Evolutionary conservation across 1,140 invertebrate genomes (phyloP), one percentile per base, ranked within the genome.

Genomic region (Hydropsyche tenuis): DNA sequence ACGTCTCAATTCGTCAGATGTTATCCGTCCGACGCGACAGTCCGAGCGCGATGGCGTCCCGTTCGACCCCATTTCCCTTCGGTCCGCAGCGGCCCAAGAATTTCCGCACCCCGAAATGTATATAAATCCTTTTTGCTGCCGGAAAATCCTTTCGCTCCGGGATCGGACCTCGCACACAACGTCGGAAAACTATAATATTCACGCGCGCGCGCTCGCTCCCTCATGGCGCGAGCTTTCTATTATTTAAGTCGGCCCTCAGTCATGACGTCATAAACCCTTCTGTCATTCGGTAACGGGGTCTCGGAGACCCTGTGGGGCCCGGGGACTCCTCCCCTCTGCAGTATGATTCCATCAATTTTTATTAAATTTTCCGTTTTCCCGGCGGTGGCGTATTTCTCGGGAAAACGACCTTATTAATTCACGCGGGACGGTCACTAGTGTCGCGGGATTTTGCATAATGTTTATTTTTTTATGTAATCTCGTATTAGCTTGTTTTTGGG

Each of bases 191-290:
- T 48, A 68, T 68, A 68, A 68, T 48, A 48, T 68, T 68, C 65
- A 48, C 43, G 20, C 64, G 20, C n/a, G n/a, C n/a, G n/a, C n/a
- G 12, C 18, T 62, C 23, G 6, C 22, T 48, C 42, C 56, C 23
- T 68, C 45, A 48, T 68, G 16, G 45, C 45, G 65, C 20, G 48
- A 68, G 65, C 42, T 48, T 48, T 68, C 65, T 68, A 68, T 68
- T 68, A 68, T 68, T 68, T 68, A 68, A 48, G 43, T 68, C 45
- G 14, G 18, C 65, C 65, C 65, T 68, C 27, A 46, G 65, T 68
- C 42, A 48, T 68, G 65, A 68, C 45, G 65, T 68, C 65, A 48
- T 68, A 68, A 68, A 68, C 65, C 65, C 65, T 68, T 68, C 42
- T 68, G 45, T 68, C 65, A 48, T 68, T 48, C 43, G n/a, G 7